Percentiles rank a stretch among this genome's conserved stretches.
Evolutionary conservation across 2,113 vertebrate genomes (phyloP).

Genomic region (Grammomys dolichurus): DNA sequence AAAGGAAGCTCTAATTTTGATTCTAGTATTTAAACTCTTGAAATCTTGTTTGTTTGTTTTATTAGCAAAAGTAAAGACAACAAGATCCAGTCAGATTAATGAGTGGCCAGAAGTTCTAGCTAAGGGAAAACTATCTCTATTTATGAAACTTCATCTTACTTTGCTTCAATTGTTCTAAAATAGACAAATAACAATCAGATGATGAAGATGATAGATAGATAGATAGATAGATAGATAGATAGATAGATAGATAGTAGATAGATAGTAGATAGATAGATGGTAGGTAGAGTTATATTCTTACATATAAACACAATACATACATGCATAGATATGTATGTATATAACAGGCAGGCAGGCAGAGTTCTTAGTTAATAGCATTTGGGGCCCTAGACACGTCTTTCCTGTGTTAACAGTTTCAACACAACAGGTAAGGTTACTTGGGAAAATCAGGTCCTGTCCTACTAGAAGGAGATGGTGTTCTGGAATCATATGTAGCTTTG

Average conservation of each 20-base stretch:
- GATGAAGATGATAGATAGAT: background rate
- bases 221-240: background rate
- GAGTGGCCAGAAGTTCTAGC: background rate
- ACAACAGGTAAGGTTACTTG: background rate
- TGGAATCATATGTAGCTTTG: background rate
- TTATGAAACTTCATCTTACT: background rate
- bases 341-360: background rate
- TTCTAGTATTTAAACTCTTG: background rate
- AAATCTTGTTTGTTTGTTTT: background rate
- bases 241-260: background rate
- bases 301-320: no score
- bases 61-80: slow-evolving; percentile 27
- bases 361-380: background rate
- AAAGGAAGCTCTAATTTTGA: slow-evolving; percentile 16
- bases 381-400: background rate
- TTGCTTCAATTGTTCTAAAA: background rate
- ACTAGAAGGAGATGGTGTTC: background rate
- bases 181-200: background rate
- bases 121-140: slow-evolving; percentile 19
- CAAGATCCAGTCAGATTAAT: slow-evolving; percentile 17
- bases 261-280: background rate
- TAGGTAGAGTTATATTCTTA: background rate
- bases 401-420: background rate
- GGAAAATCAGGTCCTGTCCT: background rate
- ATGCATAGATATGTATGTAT: background rate